phyloP scores from a whole-genome alignment of 1,140 invertebrate species.

The Cydia strobilella region DNA sequence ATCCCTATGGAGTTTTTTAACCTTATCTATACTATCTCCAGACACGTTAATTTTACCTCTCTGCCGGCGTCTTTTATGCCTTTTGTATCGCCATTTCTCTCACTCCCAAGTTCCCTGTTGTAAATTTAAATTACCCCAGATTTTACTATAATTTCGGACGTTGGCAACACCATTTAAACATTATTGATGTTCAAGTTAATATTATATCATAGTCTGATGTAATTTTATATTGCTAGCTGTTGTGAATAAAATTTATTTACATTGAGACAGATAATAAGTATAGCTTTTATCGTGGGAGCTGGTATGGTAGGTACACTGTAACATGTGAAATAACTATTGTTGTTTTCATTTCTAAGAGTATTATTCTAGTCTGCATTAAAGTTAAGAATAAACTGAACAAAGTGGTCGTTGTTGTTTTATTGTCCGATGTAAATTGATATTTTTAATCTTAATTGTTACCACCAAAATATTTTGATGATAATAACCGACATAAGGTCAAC shows the following conservation, averaged over 20 bases:
- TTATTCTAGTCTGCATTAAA: conserved; percentile 81
- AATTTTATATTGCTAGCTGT: conserved; percentile 79
- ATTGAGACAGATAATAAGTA: conserved; percentile 78
- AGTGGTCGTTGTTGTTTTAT: conserved; percentile 60
- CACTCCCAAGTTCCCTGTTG: conserved; percentile 1
- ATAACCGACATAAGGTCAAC: no score
- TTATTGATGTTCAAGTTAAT: conserved; percentile 32
- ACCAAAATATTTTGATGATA: no score
- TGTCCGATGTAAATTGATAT: conserved; percentile 36
- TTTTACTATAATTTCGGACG: conserved; percentile 9
- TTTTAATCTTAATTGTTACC: no score
- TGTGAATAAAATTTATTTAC: conserved; percentile 80
- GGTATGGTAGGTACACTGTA: conserved; percentile 76
- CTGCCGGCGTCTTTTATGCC: conserved; percentile 13
- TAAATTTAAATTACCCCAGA: conserved; percentile 5
- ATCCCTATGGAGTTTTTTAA: conserved; percentile 1
- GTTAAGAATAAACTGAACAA: conserved; percentile 79
- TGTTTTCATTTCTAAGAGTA: conserved; percentile 81
- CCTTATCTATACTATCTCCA: conserved; percentile 10
- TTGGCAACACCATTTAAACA: conserved; percentile 29
- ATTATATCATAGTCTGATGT: conserved; percentile 51
- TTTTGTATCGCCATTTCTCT: conserved; percentile 3
- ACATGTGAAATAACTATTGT: conserved; percentile 79
- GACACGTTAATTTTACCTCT: conserved; percentile 20
- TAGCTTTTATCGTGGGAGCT: conserved; percentile 74